Evolutionary conservation across 2,113 vertebrate species (phyloP), one percentile per base, ranked within the genome.

Genomic region (Aphelocoma coerulescens): DNA sequence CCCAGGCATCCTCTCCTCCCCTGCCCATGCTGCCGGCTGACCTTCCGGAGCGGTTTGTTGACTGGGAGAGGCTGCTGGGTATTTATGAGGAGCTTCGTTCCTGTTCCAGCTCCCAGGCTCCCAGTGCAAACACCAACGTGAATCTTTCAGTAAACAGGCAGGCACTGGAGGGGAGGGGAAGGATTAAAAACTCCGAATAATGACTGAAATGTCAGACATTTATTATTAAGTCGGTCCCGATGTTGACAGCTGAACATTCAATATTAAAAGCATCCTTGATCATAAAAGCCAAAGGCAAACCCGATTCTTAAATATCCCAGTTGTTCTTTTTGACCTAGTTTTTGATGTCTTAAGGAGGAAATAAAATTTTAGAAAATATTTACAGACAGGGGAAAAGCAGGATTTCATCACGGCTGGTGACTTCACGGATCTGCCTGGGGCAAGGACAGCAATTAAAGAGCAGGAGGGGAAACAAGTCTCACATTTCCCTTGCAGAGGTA

Each of bases 211-310:
- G 91, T 93, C 78, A 91, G 65, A 71, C 69, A 88, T 96, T 81
- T 75, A 95, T 96, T 92, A 95, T 92, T 90, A 86, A 90, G 63
- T 55, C 3, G 7, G 48, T 85, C 55, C 62, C 3, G n/a, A 66
- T 89, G 94, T 79, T 89, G 87, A 80, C 93, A 90, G 85, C 92
- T 75, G 81, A 92, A 63, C 89, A 85, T 90, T 90, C 88, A 90
- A 90, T 77, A 69, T 89, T 95, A 94, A 95, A 91, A 89, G 54
- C 69, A 75, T 72, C 87, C 85, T 71, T 96, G 91, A 93, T 94
- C 91, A 95, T 87, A 94, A 94, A 83, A 95, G 81, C 79, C 68
- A 83, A 84, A 90, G 83, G 93, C 95, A 95, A 93, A 93, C 67
- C 71, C 65, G 74, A 49, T 91, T 92, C 88, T 74, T 91, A 91